Percentiles rank a stretch among this genome's conserved stretches.
phyloP scores from a whole-genome alignment of 2,113 vertebrate genomes.

The Nothoprocta perdicaria region DNA sequence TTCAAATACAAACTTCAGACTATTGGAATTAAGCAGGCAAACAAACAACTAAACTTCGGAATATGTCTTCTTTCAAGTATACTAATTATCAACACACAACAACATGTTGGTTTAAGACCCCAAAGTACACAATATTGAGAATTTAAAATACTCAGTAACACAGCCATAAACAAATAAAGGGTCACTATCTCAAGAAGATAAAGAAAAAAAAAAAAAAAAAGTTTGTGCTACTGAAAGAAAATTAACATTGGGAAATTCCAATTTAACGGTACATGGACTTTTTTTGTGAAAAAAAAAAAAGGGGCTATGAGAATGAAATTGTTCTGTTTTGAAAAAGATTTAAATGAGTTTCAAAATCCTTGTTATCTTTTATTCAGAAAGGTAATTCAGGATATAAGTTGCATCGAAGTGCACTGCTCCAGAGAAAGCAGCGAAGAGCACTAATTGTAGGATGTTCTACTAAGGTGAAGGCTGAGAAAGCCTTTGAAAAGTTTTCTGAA shows the following conservation, averaged over 20 bases:
- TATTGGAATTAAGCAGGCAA: neutral
- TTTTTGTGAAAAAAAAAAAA: neutral
- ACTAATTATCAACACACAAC: neutral
- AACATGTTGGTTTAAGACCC: neutral
- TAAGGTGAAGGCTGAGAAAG: neutral
- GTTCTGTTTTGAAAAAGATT: neutral
- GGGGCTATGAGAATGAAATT: neutral
- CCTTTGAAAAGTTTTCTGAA: neutral
- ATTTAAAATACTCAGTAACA: neutral
- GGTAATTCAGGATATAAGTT: neutral
- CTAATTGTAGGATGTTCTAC: fast-evolving
- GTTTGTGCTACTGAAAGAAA: neutral
- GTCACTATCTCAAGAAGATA: neutral
- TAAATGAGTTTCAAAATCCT: neutral
- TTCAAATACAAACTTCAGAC: neutral
- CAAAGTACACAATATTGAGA: neutral
- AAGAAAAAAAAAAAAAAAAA: neutral
- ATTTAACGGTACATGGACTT: neutral
- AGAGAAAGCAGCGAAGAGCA: too few species aligned
- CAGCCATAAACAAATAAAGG: neutral
- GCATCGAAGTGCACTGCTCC: neutral
- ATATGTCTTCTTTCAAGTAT: neutral
- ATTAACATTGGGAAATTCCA: neutral
- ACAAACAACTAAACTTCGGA: neutral
- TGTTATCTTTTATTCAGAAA: neutral